Conservation (phyloP, 2,797 vertebrate species). For the Podarcis siculus region DNA sequence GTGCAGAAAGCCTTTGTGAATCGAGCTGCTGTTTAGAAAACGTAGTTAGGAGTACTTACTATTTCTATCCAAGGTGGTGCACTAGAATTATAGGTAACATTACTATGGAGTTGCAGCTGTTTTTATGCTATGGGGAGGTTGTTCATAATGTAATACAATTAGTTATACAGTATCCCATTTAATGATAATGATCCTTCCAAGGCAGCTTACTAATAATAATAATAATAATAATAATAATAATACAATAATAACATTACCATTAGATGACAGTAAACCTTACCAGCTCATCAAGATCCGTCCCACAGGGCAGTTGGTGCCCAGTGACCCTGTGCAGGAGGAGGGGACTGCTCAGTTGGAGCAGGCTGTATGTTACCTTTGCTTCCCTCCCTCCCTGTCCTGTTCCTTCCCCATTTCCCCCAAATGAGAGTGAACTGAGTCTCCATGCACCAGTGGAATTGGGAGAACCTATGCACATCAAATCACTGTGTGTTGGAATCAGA, state of each 20-base stretch:
- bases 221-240: background rate
- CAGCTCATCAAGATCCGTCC: background rate
- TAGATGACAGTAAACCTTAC: background rate
- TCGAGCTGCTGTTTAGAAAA: background rate
- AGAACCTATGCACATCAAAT: background rate
- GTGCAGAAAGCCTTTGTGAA: background rate
- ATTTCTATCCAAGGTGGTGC: background rate
- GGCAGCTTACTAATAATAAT: background rate
- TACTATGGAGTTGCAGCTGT: background rate
- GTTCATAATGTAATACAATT: no score
- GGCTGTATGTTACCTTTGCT: background rate
- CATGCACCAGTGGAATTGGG: background rate
- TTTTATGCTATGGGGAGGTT: background rate
- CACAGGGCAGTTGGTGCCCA: background rate
- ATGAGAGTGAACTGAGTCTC: background rate
- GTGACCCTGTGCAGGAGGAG: no score
- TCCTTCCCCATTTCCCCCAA: background rate
- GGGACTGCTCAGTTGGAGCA: background rate
- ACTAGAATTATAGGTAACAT: background rate
- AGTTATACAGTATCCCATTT: background rate
- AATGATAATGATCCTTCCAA: background rate
- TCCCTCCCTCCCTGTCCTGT: background rate
- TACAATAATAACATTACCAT: background rate
- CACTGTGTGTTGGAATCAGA: background rate
- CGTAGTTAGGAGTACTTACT: background rate